Conservation (phyloP, 2,888 invertebrate genomes). For the Gibbula magus region DNA sequence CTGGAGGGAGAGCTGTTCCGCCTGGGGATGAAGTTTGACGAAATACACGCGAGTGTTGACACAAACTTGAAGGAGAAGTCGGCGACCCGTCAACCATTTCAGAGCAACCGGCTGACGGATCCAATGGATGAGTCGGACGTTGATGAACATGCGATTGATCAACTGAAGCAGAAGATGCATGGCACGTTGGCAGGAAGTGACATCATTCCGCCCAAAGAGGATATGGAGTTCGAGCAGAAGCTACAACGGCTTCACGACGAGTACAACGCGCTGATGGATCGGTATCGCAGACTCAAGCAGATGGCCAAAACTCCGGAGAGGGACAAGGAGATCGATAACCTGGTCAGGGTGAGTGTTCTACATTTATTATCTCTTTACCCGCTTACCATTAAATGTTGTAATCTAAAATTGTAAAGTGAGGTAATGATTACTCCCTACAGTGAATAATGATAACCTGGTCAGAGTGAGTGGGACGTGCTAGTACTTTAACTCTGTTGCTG, state of each 20-base stretch:
- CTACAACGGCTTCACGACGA: conserved; percentile 62
- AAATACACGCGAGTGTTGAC: conserved; percentile 69
- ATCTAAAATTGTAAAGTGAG: background rate
- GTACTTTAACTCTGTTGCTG: too few species aligned
- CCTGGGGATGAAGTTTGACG: conserved; percentile 72
- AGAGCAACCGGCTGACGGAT: conserved; percentile 45
- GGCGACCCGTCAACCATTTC: conserved; percentile 62
- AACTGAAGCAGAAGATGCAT: conserved; percentile 49
- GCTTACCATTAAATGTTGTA: background rate
- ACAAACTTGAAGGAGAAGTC: conserved; percentile 59
- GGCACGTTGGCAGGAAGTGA: conserved; percentile 53
- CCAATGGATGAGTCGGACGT: conserved; percentile 37
- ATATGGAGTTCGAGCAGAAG: conserved; percentile 52
- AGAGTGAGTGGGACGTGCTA: too few species aligned
- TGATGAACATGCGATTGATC: conserved; percentile 48
- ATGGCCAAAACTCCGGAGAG: conserved; percentile 64
- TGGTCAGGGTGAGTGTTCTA: conserved; percentile 61
- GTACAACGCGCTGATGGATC: conserved; percentile 69
- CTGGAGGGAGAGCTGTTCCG: conserved; percentile 70
- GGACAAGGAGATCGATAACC: conserved; percentile 65
- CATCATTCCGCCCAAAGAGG: conserved; percentile 47
- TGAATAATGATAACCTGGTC: too few species aligned
- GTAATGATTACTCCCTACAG: background rate
- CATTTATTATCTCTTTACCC: background rate
- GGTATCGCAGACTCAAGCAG: conserved; percentile 67